Conservation (phyloP, 2,113 vertebrate genomes). For the Nothocercus nigrocapillus region DNA sequence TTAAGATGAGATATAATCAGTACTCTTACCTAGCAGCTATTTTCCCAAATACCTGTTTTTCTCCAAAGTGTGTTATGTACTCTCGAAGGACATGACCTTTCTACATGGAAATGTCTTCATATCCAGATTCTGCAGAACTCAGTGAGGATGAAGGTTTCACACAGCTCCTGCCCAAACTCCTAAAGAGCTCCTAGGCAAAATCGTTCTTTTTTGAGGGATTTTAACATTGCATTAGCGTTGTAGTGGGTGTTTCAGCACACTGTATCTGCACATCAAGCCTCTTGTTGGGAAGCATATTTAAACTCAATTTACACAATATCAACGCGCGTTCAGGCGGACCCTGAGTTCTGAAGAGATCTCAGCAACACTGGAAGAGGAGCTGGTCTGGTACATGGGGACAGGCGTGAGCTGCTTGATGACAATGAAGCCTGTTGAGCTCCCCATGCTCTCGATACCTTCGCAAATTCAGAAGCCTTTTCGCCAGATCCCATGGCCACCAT, state of each 20-base stretch:
- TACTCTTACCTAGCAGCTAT: background rate
- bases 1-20: background rate
- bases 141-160: background rate
- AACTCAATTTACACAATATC: fast-evolving
- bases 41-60: background rate
- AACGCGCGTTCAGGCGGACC: background rate
- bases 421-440: no score
- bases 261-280: background rate
- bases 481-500: background rate
- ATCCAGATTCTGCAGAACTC: background rate
- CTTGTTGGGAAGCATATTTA: fast-evolving
- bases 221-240: fast-evolving
- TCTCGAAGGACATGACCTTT: background rate
- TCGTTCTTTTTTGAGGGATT: no score
- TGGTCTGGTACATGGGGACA: background rate
- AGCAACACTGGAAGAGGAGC: background rate
- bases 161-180: background rate
- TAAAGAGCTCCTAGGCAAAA: fast-evolving
- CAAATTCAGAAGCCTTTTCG: background rate
- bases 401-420: no score
- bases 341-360: background rate
- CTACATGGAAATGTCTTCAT: background rate
- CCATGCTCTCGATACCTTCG: no score
- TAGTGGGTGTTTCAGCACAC: background rate
- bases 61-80: background rate